Base-by-base conservation (phyloP, 2,113 vertebrate genomes). In the Pterocles burchelli region DNA sequence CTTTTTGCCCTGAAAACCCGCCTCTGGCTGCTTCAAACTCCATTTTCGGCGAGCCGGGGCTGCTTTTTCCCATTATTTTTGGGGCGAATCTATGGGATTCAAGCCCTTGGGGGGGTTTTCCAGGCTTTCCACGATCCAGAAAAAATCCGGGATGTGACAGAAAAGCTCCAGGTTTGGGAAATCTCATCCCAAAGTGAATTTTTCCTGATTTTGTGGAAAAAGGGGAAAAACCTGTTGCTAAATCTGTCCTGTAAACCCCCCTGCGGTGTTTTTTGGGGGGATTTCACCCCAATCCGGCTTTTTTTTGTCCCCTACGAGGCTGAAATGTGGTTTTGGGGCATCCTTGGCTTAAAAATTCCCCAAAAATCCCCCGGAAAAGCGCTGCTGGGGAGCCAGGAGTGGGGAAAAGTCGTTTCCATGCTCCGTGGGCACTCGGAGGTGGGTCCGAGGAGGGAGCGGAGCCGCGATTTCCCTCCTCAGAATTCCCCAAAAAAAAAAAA, bases 61-160 rank as follows among this genome's bases (percentile, higher is more conserved):
- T 13, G 21, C 16, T 36, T 46, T 13, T 11, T 19, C 19, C 6
- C 3, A 4, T 2, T 58, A 5, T 14, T 80, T 80, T 45, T 20
- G 33, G 55, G 22, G 63, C 4, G 3, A 20, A 2, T 49, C 18
- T 7, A 0, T 1, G 13, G 34, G 28, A n/a, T 36, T 18, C 34
- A 2, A 25, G 2, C 26, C 38, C 25, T 10, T 7, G 11, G 2
- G 22, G 54, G 24, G 7, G 6, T 58, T 66, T 9, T 22, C 22
- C 17, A 11, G 28, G n/a, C 18, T 52, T n/a, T n/a, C n/a, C n/a
- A n/a, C n/a, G n/a, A n/a, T n/a, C n/a, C n/a, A n/a, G n/a, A n/a
- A n/a, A n/a, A n/a, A 2, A 4, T 54, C 29, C 0, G 5, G 2
- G n/a, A 19, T 9, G 11, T 25, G 18, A 18, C 0, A 0, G 29